phyloP scores from a whole-genome alignment of 2,888 invertebrate genomes.

The Lasioglossum villosulum region DNA sequence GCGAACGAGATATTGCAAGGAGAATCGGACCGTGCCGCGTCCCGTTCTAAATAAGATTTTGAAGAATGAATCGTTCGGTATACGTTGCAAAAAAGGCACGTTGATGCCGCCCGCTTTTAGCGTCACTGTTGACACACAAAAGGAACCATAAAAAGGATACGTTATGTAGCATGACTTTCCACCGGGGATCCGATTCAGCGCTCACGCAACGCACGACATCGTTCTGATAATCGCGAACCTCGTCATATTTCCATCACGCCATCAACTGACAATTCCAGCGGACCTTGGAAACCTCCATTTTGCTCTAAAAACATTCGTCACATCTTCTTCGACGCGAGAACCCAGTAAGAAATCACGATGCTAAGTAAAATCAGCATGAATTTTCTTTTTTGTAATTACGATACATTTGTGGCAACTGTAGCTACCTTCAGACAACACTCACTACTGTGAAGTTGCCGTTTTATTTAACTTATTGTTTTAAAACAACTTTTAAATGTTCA shows the following conservation, averaged over 20 bases:
- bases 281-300: background rate
- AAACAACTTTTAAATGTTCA: too few relatives aligned
- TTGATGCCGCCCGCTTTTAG: background rate
- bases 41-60: slow-evolving; percentile 34
- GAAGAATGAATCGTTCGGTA: slow-evolving; percentile 31
- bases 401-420: too few relatives aligned
- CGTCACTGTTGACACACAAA: slow-evolving; percentile 17
- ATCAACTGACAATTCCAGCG: slow-evolving; percentile 9
- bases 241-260: slow-evolving; percentile 31
- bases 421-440: too few relatives aligned
- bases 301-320: background rate
- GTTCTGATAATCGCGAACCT: slow-evolving; percentile 27
- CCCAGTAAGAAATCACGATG: too few relatives aligned
- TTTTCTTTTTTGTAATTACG: too few relatives aligned
- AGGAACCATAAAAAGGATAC: slow-evolving; percentile 20
- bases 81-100: background rate
- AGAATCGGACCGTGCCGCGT: slow-evolving; percentile 25
- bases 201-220: slow-evolving; percentile 39
- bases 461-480: too few relatives aligned
- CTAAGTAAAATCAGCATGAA: too few relatives aligned
- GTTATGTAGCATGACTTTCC: slow-evolving; percentile 28
- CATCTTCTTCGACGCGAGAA: background rate
- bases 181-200: slow-evolving; percentile 13
- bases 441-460: too few relatives aligned
- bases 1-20: slow-evolving; percentile 40